Evolutionary conservation across 2,888 invertebrate species (phyloP).

Genomic region (Agrotis puta): DNA sequence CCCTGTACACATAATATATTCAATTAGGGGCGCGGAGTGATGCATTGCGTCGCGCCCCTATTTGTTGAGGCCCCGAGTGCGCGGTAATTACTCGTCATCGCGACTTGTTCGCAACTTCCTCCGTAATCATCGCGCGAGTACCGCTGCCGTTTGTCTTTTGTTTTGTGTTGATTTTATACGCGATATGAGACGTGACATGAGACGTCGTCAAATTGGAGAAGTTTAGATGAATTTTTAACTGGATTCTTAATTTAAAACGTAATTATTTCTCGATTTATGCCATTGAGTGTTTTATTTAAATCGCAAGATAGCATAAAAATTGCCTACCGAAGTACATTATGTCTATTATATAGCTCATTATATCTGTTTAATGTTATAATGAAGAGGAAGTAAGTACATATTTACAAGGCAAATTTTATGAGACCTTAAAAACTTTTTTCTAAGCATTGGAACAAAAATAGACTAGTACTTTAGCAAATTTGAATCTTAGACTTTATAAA

Average conservation of each 20-base stretch:
- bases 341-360: too few relatives aligned
- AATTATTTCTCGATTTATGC: background rate
- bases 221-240: background rate
- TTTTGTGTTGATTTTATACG: constrained; percentile 46
- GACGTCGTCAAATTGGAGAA: background rate
- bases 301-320: too few relatives aligned
- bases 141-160: constrained; percentile 48
- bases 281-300: background rate
- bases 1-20: constrained; percentile 60
- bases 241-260: background rate
- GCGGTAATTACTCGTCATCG: constrained; percentile 62
- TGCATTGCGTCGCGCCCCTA: constrained; percentile 61
- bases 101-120: constrained; percentile 51
- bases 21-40: constrained; percentile 59
- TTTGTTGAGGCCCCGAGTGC: constrained; percentile 58
- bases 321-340: too few relatives aligned
- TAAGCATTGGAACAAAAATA: too few relatives aligned
- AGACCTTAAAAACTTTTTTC: too few relatives aligned
- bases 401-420: too few relatives aligned
- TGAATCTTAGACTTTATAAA: background rate
- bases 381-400: too few relatives aligned
- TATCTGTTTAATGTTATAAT: too few relatives aligned
- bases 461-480: background rate
- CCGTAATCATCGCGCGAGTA: constrained; percentile 30
- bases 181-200: constrained; percentile 1